A percentile compares a stretch with the other conserved stretches of the same genome.
Evolutionary conservation across 2,113 vertebrate species (phyloP).

Genomic region (Neofelis nebulosa): DNA sequence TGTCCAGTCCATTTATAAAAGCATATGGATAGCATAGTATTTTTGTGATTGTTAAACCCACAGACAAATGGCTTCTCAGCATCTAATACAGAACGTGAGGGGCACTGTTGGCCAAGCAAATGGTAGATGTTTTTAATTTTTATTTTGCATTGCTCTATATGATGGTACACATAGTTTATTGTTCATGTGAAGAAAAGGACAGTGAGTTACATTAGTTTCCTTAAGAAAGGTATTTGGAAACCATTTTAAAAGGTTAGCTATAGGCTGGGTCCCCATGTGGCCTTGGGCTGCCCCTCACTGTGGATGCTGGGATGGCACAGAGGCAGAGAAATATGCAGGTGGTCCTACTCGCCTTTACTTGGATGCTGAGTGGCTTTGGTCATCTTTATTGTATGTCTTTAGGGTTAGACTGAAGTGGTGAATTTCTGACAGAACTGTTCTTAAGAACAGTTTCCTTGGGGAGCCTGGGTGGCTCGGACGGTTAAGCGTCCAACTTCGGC

Average conservation of each 20-base stretch:
- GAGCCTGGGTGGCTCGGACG: too few relatives aligned
- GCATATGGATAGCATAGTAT: neutral
- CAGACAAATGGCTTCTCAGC: neutral
- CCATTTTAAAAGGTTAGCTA: accelerated
- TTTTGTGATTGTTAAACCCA: neutral
- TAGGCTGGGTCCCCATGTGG: neutral
- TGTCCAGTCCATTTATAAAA: neutral
- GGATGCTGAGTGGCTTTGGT: neutral
- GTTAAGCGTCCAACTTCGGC: too few relatives aligned
- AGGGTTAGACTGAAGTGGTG: neutral
- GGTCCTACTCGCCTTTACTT: neutral
- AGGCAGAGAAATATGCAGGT: accelerated
- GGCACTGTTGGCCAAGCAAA: neutral
- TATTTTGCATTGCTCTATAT: neutral
- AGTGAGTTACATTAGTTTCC: neutral
- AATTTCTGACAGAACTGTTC: neutral
- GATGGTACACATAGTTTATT: neutral
- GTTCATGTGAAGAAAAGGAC: neutral
- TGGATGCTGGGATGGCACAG: too few relatives aligned
- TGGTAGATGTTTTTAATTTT: neutral
- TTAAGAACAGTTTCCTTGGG: neutral
- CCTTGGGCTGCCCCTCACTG: neutral
- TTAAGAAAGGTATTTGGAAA: neutral
- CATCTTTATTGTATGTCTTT: neutral
- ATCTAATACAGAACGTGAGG: neutral